Evolutionary conservation across 64 coral and sea anemone species (phyloP).

Genomic region (Montipora cactus): DNA sequence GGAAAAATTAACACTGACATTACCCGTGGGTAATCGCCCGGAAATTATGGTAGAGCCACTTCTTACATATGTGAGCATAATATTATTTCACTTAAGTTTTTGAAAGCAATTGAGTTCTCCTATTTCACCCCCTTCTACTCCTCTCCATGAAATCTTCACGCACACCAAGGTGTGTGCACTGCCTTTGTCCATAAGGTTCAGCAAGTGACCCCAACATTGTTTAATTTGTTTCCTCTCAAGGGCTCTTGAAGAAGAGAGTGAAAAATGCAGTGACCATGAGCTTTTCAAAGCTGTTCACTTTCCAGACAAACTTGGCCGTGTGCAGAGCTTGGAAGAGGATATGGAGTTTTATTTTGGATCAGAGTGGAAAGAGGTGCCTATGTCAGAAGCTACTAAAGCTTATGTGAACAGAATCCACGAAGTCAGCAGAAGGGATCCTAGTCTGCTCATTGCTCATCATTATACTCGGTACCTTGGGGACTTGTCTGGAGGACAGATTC

Average conservation of each 20-base stretch:
- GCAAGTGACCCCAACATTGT: no score
- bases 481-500: constrained; percentile 88
- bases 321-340: constrained; percentile 78
- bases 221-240: constrained; percentile 32
- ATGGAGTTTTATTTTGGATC: constrained; percentile 89
- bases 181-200: no score
- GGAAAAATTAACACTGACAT: no score
- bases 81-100: no score
- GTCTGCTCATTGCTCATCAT: constrained; percentile 89
- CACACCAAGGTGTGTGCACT: no score
- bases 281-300: constrained; percentile 85
- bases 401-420: constrained; percentile 90
- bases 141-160: no score
- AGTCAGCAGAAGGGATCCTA: constrained; percentile 79
- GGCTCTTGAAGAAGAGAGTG: constrained; percentile 89
- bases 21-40: no score
- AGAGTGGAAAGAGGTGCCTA: constrained; percentile 80
- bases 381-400: constrained; percentile 83
- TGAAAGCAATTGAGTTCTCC: no score
- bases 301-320: constrained; percentile 82
- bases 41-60: no score
- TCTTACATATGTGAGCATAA: no score
- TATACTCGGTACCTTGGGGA: constrained; percentile 96
- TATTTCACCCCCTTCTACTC: no score
- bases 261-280: constrained; percentile 81